Evolutionary conservation across 2,888 invertebrate genomes (phyloP).

Genomic region (Spisula subtruncata): DNA sequence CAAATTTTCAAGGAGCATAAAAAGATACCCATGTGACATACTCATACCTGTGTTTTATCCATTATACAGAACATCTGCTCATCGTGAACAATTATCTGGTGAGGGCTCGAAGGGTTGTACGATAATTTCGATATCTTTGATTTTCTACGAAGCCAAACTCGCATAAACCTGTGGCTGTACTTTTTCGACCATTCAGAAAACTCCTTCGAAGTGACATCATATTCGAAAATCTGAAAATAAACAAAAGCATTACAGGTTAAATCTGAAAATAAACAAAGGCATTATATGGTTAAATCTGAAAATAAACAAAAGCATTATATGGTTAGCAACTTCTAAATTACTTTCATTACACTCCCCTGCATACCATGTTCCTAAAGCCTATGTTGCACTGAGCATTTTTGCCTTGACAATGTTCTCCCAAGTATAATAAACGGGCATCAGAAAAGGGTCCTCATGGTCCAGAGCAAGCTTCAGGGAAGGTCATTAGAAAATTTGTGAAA

Average conservation of each 20-base stretch:
- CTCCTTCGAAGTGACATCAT: conserved; percentile 90
- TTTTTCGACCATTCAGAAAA: conserved; percentile 91
- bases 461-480: too few relatives aligned
- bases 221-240: conserved; percentile 92
- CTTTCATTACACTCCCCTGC: too few relatives aligned
- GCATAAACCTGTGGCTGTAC: conserved; percentile 89
- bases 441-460: too few relatives aligned
- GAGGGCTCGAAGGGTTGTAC: conserved; percentile 90
- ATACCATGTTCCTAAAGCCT: too few relatives aligned
- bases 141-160: conserved; percentile 90
- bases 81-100: conserved; percentile 92
- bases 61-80: conserved; percentile 91
- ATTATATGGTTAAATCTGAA: conserved; percentile 93
- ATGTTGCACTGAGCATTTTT: too few relatives aligned
- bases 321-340: too few relatives aligned
- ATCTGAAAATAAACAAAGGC: conserved; percentile 91
- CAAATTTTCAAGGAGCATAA: too few relatives aligned
- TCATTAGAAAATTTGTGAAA: too few relatives aligned
- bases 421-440: too few relatives aligned
- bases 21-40: too few relatives aligned
- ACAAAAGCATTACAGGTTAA: conserved; percentile 9
- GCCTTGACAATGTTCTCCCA: too few relatives aligned
- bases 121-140: conserved; percentile 90
- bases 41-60: conserved; percentile 89
- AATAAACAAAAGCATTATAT: conserved; percentile 60